Evolutionary conservation across 2,113 vertebrate genomes (phyloP), one percentile per base, ranked within the genome.

Genomic region (Argyrosomus japonicus): DNA sequence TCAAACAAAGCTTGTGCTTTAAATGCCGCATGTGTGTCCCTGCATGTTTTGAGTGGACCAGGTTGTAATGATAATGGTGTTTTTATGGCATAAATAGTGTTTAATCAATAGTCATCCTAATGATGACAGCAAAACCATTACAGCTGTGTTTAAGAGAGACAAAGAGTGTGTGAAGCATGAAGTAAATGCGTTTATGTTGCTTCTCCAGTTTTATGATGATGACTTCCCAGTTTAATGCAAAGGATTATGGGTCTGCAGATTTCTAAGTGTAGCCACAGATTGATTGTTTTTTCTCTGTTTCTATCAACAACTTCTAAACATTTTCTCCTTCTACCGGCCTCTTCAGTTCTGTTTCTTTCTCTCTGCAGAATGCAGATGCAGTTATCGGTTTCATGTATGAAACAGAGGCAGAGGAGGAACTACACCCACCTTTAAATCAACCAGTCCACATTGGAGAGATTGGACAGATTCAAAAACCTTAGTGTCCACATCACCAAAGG

Each of bases 61-160:
- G 25, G 57, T 43, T 75, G 69, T 56, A 68, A 77, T 69, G 67
- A 63, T 90, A 85, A 91, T 90, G 81, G 62, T 74, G 50, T 69
- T 90, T 90, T 91, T 85, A 92, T 84, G 81, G 51, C 75, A 68
- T 36, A 68, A 25, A 79, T 87, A 91, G 43, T 75, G 79, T 88
- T 89, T 85, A 90, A 89, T 90, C 90, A 91, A 92, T 91, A 89
- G 36, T 64, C 57, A 80, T 84, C 69, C 53, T 79, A 53, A 72
- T 78, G 70, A 88, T 40, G 85, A 77, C 61, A 50, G 57, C 47
- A 77, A 57, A 10, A 2, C 83, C 54, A 65, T 86, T 83, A 72
- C 47, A 79, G 60, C 32, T 64, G 83, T 86, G 47, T 81, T 77
- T 68, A 68, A 50, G 21, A 65, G 56, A 62, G 10, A 60, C 47